phyloP scores from a whole-genome alignment of 2,113 vertebrate genomes.

The Phalacrocorax pelagicus region DNA sequence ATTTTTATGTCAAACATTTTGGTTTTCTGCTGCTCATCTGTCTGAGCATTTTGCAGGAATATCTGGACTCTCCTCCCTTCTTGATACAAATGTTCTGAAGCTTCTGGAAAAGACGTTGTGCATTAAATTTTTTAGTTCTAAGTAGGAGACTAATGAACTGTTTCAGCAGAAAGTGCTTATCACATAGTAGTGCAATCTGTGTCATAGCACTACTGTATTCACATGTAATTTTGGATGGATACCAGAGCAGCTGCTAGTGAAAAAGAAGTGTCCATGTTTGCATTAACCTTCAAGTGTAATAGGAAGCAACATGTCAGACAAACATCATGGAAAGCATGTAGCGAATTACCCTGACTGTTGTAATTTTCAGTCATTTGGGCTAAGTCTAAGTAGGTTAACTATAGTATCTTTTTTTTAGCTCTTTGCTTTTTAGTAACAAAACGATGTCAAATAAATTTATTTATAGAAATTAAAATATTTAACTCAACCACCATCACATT shows the following conservation, averaged over 20 bases:
- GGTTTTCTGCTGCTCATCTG: not conserved
- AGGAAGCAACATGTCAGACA: not conserved
- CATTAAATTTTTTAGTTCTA: not conserved
- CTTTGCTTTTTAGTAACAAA: not conserved
- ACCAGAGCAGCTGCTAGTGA: not conserved
- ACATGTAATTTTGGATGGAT: not conserved
- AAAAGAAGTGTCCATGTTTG: not conserved
- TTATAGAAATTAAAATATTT: not conserved
- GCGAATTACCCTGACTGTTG: not conserved
- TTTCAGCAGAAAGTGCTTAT: not conserved
- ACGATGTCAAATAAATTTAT: not conserved
- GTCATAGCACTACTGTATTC: not conserved
- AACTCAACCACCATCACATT: not conserved
- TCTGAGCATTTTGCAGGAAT: not conserved
- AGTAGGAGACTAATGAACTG: not conserved
- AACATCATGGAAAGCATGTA: not conserved
- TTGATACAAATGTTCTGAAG: not conserved
- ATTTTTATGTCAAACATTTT: not conserved
- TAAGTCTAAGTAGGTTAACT: not conserved
- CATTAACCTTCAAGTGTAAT: not conserved
- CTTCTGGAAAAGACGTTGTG: not conserved
- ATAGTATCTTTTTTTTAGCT: not conserved
- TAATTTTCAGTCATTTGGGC: not conserved
- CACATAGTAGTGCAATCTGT: not conserved
- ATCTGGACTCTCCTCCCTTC: not conserved